Evolutionary conservation across 2,888 invertebrate genomes (phyloP).

Genomic region (Trachelus troglodyta): DNA sequence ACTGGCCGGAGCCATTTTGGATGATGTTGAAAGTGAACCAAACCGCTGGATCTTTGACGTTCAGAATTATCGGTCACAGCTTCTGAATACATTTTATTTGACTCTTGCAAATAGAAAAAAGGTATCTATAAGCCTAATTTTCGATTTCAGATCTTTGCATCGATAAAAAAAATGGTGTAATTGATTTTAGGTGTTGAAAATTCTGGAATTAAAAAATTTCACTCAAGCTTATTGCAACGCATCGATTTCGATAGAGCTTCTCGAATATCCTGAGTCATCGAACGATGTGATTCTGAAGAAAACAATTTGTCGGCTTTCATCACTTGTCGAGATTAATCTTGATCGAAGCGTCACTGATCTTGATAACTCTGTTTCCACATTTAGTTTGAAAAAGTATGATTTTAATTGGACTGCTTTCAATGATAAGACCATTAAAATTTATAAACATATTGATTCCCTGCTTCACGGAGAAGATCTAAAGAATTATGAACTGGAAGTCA

Average conservation of each 20-base stretch:
- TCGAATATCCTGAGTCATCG: constrained; percentile 52
- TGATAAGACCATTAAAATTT: constrained; percentile 46
- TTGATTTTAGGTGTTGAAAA: constrained; percentile 43
- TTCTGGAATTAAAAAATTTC: constrained; percentile 55
- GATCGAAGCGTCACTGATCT: constrained; percentile 16
- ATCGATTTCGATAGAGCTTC: constrained; percentile 34
- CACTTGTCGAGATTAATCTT: constrained; percentile 41
- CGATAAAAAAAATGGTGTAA: not conserved
- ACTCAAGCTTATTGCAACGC: constrained; percentile 45
- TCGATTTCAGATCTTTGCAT: not conserved
- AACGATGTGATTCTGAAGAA: constrained; percentile 49
- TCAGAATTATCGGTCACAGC: constrained; percentile 39
- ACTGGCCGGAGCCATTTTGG: constrained; percentile 42
- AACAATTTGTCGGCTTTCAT: constrained; percentile 50
- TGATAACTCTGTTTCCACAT: not conserved
- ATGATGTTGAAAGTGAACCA: constrained; percentile 40
- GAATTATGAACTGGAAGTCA: constrained; percentile 25
- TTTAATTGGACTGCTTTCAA: constrained; percentile 57
- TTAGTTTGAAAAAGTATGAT: constrained; percentile 39
- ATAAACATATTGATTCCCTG: constrained; percentile 48
- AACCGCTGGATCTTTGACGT: constrained; percentile 50
- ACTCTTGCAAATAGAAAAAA: constrained; percentile 51
- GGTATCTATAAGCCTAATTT: constrained; percentile 32
- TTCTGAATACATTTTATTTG: constrained; percentile 55
- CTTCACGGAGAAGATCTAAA: constrained; percentile 39